Percentiles rank a stretch among this genome's conserved stretches.
Evolutionary conservation across 2,888 invertebrate species (phyloP).

Genomic region (Actias luna): DNA sequence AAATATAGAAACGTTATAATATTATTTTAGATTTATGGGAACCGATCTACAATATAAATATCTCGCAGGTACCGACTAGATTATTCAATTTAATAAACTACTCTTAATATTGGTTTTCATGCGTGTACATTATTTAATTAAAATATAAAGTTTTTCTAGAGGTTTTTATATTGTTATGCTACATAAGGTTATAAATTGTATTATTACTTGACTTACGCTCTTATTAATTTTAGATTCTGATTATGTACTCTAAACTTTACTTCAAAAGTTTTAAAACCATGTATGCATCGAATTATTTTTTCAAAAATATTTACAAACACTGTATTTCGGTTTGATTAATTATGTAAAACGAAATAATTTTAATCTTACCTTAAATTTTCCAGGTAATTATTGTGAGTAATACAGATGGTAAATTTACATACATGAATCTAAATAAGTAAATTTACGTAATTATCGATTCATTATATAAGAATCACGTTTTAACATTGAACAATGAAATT

Average conservation of each 20-base stretch:
- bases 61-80: too few relatives aligned
- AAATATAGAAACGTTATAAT: too few relatives aligned
- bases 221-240: background rate
- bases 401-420: constrained; percentile 1
- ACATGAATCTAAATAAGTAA: constrained; percentile 15
- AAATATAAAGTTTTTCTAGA: too few relatives aligned
- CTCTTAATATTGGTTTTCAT: too few relatives aligned
- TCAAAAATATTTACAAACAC: background rate
- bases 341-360: background rate
- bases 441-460: constrained; percentile 31
- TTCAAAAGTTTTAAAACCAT: background rate
- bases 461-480: constrained; percentile 37
- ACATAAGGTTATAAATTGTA: background rate
- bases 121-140: too few relatives aligned
- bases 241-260: too few relatives aligned
- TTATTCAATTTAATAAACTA: too few relatives aligned
- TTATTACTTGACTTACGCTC: background rate
- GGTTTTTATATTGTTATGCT: too few relatives aligned
- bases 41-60: too few relatives aligned
- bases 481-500: constrained; percentile 36
- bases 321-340: background rate
- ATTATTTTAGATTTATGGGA: too few relatives aligned
- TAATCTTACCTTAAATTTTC: background rate
- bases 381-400: background rate
- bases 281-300: too few relatives aligned